phyloP scores from a whole-genome alignment of 2,113 vertebrate genomes.

The Mellivora capensis region DNA sequence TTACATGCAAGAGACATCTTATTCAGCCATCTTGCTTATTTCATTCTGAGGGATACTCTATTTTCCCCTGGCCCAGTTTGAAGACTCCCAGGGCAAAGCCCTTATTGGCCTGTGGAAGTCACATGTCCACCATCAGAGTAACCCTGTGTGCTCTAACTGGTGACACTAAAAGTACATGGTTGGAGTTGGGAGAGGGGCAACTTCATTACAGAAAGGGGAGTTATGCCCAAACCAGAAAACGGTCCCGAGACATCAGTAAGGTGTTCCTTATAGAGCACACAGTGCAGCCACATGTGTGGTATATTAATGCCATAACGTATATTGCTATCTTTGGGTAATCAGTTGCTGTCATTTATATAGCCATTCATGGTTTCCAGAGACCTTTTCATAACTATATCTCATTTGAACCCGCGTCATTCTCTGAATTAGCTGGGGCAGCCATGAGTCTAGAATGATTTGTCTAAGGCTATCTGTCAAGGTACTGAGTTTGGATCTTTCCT shows the following conservation, averaged over 20 bases:
- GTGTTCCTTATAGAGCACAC: neutral
- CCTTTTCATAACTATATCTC: neutral
- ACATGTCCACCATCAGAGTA: neutral
- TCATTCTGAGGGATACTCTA: neutral
- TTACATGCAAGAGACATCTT: neutral
- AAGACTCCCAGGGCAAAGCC: neutral
- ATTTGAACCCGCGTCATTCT: neutral
- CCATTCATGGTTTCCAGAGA: neutral
- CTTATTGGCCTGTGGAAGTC: neutral
- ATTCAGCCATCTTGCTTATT: neutral
- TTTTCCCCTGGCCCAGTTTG: neutral
- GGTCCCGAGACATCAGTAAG: neutral
- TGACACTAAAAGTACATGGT: neutral
- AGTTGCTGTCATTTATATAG: neutral
- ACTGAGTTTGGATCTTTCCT: neutral
- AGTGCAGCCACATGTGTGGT: neutral
- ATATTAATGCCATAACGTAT: neutral
- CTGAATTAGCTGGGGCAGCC: neutral
- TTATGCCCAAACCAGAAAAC: neutral
- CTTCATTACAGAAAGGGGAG: neutral
- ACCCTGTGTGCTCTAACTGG: neutral
- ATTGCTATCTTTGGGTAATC: neutral
- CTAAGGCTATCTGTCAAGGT: neutral
- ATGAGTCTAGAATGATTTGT: neutral
- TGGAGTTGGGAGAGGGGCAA: neutral